phyloP scores from a whole-genome alignment of 2,797 vertebrate genomes.

The Lithobates pipiens region DNA sequence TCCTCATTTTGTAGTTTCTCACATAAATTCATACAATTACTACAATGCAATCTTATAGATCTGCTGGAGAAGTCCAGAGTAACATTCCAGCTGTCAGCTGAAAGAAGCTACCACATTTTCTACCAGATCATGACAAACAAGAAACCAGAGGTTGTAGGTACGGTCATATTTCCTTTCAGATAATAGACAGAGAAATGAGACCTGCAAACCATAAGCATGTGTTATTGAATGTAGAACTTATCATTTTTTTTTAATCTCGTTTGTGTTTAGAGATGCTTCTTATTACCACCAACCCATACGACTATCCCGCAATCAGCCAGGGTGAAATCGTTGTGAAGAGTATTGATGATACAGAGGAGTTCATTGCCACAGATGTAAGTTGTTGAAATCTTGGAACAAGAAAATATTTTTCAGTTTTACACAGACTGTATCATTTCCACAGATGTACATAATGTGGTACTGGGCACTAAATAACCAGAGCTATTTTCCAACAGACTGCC shows the following conservation, averaged over 20 bases:
- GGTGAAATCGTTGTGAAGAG: conserved; percentile 88
- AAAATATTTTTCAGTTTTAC: background rate
- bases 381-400: background rate
- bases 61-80: conserved; percentile 77
- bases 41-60: conserved; percentile 61
- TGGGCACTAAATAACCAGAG: conserved; percentile 76
- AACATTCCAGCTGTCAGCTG: conserved; percentile 72
- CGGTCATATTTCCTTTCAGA: background rate
- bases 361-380: conserved; percentile 90
- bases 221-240: background rate
- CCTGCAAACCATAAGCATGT: background rate
- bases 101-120: conserved; percentile 74
- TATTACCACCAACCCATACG: conserved; percentile 88
- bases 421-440: background rate
- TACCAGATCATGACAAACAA: conserved; percentile 79
- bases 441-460: conserved; percentile 51
- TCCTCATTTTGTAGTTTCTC: too few species aligned
- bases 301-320: conserved; percentile 85
- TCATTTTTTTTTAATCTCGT: background rate
- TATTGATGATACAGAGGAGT: conserved; percentile 87
- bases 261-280: conserved; percentile 81
- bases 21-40: too few species aligned
- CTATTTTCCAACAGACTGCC: conserved; percentile 73
- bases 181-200: background rate
- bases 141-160: conserved; percentile 74